Percentiles rank a stretch among this genome's conserved stretches.
These are phyloP conservation scores for Hippopotamus amphibius DNA, from an alignment of 2,113 vertebrate species.

Conservation along the genomic window DNA sequence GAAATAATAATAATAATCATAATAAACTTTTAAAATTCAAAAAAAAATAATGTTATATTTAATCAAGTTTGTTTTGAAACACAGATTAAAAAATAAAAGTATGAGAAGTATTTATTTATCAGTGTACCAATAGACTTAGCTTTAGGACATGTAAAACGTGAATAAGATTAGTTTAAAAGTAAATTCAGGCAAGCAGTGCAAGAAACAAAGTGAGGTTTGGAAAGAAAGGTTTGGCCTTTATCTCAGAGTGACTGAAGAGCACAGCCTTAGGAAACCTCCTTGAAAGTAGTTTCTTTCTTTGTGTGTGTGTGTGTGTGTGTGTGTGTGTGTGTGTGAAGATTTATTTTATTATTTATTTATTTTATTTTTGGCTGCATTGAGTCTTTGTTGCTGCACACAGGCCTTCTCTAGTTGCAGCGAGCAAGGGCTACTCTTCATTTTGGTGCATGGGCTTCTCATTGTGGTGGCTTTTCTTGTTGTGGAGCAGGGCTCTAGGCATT, in stretches of 20 bases:
- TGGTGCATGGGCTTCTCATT: too few relatives aligned
- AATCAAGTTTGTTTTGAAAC: not conserved
- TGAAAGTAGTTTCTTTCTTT: too few relatives aligned
- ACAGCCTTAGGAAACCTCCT: not conserved
- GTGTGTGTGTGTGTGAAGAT: too few relatives aligned
- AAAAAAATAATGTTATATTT: not conserved
- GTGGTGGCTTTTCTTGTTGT: too few relatives aligned
- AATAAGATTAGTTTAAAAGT: not conserved
- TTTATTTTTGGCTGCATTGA: too few relatives aligned
- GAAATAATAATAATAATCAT: not conserved
- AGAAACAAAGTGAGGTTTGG: not conserved
- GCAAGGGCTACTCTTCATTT: too few relatives aligned
- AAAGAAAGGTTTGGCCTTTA: not conserved
- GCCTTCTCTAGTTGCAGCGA: too few relatives aligned
- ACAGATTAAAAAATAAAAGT: not conserved
- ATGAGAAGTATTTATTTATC: not conserved
- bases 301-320: too few relatives aligned
- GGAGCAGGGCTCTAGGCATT: too few relatives aligned
- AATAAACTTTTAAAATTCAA: not conserved
- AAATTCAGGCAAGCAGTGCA: not conserved
- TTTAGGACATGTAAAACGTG: not conserved
- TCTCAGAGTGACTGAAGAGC: not conserved
- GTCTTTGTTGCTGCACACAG: too few relatives aligned
- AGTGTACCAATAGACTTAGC: not conserved
- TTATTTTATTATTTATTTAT: too few relatives aligned